Conservation (phyloP, 2,888 invertebrate species). For the Chromoteleia sp. region DNA sequence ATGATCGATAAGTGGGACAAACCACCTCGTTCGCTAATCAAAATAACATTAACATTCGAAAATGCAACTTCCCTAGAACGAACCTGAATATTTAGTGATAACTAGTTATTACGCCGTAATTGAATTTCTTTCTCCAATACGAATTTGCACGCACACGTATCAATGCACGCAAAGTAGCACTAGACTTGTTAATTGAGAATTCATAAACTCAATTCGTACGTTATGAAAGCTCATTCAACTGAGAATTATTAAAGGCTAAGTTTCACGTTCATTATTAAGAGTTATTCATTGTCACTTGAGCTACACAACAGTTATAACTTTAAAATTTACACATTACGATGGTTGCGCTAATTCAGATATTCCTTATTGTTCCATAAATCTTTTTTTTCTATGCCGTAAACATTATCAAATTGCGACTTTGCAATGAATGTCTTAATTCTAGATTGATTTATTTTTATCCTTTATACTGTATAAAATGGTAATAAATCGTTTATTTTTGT, state of each 20-base stretch:
- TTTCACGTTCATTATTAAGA: constrained; percentile 30
- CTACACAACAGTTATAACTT: constrained; percentile 47
- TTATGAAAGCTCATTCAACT: constrained; percentile 21
- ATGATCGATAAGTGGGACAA: constrained; percentile 16
- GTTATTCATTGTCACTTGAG: constrained; percentile 49
- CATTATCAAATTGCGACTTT: constrained; percentile 32
- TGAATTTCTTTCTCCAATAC: constrained; percentile 17
- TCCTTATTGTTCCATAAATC: constrained; percentile 28
- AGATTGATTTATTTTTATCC: constrained; percentile 11
- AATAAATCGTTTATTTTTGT: constrained; percentile 32
- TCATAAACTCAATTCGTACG: constrained; percentile 28
- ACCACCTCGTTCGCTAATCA: not conserved
- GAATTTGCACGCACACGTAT: constrained; percentile 42
- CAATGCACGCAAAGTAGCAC: constrained; percentile 39
- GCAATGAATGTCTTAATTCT: constrained; percentile 59
- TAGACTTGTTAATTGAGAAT: constrained; percentile 36
- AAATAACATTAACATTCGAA: constrained; percentile 11
- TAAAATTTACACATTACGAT: constrained; percentile 29
- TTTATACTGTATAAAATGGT: constrained; percentile 45
- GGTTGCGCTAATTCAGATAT: constrained; percentile 8
- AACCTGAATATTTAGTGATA: constrained; percentile 41
- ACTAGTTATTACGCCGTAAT: constrained; percentile 39
- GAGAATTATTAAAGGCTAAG: constrained; percentile 21
- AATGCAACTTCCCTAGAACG: constrained; percentile 22
- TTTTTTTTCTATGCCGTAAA: constrained; percentile 27